Percentiles rank a stretch among this genome's conserved stretches.
Conservation (phyloP, 2,113 vertebrate species). For the Meleagris gallopavo region DNA sequence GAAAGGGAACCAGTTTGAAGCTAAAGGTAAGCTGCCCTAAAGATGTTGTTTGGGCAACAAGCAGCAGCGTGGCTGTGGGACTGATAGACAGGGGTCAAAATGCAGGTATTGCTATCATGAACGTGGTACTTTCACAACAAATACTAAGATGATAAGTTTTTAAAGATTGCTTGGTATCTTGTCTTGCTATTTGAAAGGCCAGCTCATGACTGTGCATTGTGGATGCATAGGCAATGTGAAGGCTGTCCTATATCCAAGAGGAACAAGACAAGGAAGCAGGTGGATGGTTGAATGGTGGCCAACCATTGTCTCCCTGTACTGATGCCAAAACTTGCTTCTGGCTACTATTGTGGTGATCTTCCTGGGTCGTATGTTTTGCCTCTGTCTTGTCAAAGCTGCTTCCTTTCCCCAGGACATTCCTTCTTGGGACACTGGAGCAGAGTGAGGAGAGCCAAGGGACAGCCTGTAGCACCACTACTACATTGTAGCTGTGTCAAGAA, state of each 20-base stretch:
- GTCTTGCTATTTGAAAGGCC: neutral
- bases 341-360: neutral
- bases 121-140: neutral
- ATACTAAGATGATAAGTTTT: neutral
- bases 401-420: neutral
- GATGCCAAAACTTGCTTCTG: neutral
- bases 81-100: neutral
- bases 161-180: neutral
- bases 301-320: neutral
- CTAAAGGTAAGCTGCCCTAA: neutral
- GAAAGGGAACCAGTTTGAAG: neutral
- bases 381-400: neutral
- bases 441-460: neutral
- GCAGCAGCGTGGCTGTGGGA: neutral
- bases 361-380: neutral
- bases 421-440: neutral
- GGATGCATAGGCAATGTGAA: neutral
- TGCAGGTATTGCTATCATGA: rapidly evolving
- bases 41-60: neutral
- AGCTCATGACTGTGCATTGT: neutral
- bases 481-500: neutral
- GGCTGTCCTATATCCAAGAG: neutral
- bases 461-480: neutral
- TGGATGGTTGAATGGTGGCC: neutral
- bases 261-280: neutral